Percentiles rank a stretch among this genome's conserved stretches.
Evolutionary conservation across 2,797 vertebrate species (phyloP).

Genomic region (Microhierax caerulescens): DNA sequence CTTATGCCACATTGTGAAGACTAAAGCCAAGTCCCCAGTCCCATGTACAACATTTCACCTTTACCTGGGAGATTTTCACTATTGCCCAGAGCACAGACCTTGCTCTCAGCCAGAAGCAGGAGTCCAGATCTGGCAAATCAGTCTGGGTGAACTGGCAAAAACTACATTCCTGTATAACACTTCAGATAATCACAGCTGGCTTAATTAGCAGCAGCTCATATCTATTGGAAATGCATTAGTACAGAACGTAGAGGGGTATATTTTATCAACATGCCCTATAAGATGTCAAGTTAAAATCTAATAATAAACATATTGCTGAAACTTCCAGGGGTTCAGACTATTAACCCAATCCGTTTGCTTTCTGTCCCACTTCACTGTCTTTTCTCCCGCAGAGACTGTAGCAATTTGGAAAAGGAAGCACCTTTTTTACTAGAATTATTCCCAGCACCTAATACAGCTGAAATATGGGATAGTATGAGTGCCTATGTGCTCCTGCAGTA

Average conservation of each 20-base stretch:
- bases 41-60: rapidly evolving
- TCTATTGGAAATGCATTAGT: background rate
- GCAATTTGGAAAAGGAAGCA: background rate
- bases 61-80: background rate
- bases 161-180: background rate
- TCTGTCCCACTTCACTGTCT: background rate
- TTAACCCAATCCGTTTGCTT: background rate
- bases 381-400: background rate
- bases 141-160: background rate
- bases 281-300: background rate
- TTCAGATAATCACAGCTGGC: background rate
- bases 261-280: background rate
- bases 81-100: background rate
- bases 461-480: background rate
- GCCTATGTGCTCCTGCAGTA: background rate
- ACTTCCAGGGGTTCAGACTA: background rate
- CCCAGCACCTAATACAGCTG: background rate
- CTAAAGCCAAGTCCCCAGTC: background rate
- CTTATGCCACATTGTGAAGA: background rate
- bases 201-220: background rate
- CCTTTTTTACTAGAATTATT: background rate
- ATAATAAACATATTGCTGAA: background rate
- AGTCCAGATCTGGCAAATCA: background rate
- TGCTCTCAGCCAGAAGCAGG: background rate
- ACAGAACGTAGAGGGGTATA: background rate